phyloP scores from a whole-genome alignment of 2,113 vertebrate genomes.

The Bubalus kerabau region DNA sequence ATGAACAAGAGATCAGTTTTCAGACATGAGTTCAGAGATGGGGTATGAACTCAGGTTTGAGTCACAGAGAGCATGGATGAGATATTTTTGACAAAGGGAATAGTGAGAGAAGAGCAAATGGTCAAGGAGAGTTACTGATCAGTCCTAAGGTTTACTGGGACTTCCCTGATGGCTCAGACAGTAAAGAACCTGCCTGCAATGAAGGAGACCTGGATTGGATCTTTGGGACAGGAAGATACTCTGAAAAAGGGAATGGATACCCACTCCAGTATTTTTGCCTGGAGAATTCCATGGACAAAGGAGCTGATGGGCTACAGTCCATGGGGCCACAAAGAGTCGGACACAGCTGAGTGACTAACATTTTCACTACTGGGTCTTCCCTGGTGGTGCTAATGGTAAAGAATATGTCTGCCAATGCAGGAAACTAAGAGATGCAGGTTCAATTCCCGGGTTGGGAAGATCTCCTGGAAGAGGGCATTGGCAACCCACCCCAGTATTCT shows the following conservation, averaged over 20 bases:
- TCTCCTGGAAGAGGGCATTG: neutral
- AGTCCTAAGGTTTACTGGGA: neutral
- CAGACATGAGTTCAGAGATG: neutral
- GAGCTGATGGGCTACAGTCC: neutral
- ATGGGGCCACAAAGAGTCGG: rapidly evolving
- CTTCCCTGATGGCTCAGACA: neutral
- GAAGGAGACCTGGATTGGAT: neutral
- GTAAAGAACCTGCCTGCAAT: neutral
- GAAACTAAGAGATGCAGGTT: neutral
- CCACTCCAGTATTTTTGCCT: neutral
- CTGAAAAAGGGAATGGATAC: neutral
- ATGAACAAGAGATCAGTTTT: neutral
- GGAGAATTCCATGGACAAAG: neutral
- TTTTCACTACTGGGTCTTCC: neutral
- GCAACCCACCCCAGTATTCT: neutral
- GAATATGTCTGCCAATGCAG: neutral
- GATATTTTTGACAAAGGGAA: neutral
- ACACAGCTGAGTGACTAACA: neutral
- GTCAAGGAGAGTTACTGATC: neutral
- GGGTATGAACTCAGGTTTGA: neutral
- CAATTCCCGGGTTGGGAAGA: neutral
- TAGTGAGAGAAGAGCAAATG: neutral
- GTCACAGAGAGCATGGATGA: neutral
- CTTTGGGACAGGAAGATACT: neutral
- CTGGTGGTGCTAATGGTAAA: neutral